phyloP scores from a whole-genome alignment of 2,797 vertebrate genomes.

The Neopelma chrysocephalum region DNA sequence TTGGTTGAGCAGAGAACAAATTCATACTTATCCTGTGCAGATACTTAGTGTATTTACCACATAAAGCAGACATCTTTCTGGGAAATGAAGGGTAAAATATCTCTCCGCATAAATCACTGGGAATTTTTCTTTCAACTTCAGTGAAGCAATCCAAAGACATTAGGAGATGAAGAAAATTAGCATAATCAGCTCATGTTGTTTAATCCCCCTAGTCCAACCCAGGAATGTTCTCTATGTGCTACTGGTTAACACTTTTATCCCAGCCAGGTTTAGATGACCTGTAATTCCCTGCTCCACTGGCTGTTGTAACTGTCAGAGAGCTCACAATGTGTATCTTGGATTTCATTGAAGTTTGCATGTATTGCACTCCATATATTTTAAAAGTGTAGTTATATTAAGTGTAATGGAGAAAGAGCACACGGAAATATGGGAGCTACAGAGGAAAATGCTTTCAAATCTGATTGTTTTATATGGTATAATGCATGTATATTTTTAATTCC shows the following conservation, averaged over 20 bases:
- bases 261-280: background rate
- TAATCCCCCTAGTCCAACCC: conserved; percentile 26
- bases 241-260: conserved; percentile 31
- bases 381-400: background rate
- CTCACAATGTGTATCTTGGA: background rate
- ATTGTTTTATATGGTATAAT: background rate
- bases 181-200: conserved; percentile 46
- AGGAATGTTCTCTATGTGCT: background rate
- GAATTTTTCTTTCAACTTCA: conserved; percentile 6
- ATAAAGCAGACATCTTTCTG: background rate
- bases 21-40: background rate
- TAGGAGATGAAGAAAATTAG: conserved; percentile 46
- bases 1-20: background rate
- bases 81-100: background rate
- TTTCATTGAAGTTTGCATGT: background rate
- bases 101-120: background rate
- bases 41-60: background rate
- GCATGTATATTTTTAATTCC: background rate
- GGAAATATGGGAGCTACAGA: background rate
- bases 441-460: background rate
- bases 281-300: background rate
- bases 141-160: background rate
- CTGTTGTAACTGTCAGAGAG: background rate
- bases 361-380: background rate
- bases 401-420: background rate